These are phyloP conservation scores for Tiphia femorata DNA, from an alignment of 2,888 invertebrate species.

Conservation along the genomic window DNA sequence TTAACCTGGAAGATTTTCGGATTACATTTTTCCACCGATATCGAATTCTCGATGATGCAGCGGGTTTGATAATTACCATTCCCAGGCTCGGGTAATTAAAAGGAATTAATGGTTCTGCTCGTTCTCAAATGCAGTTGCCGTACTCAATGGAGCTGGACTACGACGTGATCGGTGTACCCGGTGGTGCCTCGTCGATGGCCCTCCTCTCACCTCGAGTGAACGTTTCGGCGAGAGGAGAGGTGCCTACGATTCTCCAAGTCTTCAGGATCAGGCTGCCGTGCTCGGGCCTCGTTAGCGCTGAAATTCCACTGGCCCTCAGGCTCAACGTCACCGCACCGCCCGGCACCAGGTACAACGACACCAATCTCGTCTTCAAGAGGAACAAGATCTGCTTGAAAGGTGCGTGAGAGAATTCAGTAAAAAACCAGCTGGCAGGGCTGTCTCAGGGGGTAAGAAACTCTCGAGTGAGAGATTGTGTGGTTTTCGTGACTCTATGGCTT, in stretches of 20 bases:
- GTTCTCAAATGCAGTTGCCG: constrained; percentile 81
- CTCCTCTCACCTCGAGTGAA: constrained; percentile 85
- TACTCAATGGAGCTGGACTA: constrained; percentile 85
- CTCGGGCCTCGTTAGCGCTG: constrained; percentile 83
- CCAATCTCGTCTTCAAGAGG: constrained; percentile 82
- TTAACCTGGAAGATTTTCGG: too few species aligned
- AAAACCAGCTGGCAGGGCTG: too few species aligned
- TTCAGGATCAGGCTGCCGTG: constrained; percentile 86
- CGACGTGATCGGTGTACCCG: constrained; percentile 73
- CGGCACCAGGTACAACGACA: constrained; percentile 77
- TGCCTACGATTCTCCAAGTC: constrained; percentile 83
- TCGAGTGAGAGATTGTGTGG: too few species aligned
- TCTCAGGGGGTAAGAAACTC: too few species aligned
- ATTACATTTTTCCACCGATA: too few species aligned
- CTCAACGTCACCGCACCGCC: constrained; percentile 83
- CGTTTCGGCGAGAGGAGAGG: constrained; percentile 83
- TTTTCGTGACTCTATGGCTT: too few species aligned
- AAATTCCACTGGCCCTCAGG: constrained; percentile 85
- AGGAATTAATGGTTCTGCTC: too few species aligned
- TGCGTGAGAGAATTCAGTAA: constrained; percentile 56
- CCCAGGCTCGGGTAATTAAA: too few species aligned
- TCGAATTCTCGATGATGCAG: too few species aligned
- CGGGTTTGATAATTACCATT: too few species aligned
- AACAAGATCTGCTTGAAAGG: constrained; percentile 91
- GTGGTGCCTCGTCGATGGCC: constrained; percentile 69